phyloP scores from a whole-genome alignment of 2,888 invertebrate species.

The Limenitis camilla region DNA sequence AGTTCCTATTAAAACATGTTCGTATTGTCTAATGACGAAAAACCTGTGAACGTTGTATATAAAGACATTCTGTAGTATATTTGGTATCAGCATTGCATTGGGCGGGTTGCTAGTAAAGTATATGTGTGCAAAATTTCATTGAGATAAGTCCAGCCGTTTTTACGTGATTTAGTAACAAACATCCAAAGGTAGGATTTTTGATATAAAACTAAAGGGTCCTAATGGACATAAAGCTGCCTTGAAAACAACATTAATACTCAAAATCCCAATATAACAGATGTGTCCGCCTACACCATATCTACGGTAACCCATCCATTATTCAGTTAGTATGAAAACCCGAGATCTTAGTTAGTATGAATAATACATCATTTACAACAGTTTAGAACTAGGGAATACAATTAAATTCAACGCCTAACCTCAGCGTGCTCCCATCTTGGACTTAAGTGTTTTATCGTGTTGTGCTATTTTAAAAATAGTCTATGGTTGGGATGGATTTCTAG shows the following conservation, averaged over 20 bases:
- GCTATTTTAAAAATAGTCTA: not conserved
- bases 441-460: constrained; percentile 39
- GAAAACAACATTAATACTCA: not conserved
- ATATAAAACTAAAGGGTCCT: too few species aligned
- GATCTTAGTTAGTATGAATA: constrained; percentile 13
- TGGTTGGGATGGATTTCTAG: not conserved
- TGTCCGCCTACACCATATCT: not conserved
- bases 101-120: too few species aligned
- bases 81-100: too few species aligned
- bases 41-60: too few species aligned
- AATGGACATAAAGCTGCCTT: not conserved
- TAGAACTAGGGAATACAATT: constrained; percentile 19
- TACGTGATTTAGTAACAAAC: too few species aligned
- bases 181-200: too few species aligned
- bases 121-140: too few species aligned
- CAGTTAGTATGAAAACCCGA: constrained; percentile 8
- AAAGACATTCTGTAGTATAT: too few species aligned
- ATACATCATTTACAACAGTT: constrained; percentile 17
- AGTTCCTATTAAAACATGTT: too few species aligned
- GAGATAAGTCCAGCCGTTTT: too few species aligned
- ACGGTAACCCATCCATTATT: constrained; percentile 6
- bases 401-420: constrained; percentile 35
- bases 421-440: constrained; percentile 22
- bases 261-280: not conserved
- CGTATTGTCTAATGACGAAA: too few species aligned